A percentile compares a stretch with the other conserved stretches of the same genome.
These are phyloP conservation scores for Sterna hirundo DNA, from an alignment of 2,113 vertebrate species.

Conservation along the genomic window DNA sequence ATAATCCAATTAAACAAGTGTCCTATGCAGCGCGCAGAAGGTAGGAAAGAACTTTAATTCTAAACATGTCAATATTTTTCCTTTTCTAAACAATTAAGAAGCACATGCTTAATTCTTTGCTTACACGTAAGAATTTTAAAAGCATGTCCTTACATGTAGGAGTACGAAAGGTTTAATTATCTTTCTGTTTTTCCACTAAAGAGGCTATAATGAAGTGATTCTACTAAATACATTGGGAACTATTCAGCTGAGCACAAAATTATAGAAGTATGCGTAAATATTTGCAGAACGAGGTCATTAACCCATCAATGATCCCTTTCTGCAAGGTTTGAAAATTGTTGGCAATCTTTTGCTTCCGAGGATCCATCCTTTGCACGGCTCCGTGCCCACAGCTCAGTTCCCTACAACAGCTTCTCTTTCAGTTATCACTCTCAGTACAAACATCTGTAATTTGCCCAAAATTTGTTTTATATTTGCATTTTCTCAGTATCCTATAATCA, in stretches of 20 bases:
- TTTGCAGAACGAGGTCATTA: background rate
- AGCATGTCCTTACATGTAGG: background rate
- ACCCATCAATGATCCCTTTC: background rate
- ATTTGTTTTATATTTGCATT: background rate
- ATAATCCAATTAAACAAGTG: accelerated
- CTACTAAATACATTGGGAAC: background rate
- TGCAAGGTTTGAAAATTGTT: background rate
- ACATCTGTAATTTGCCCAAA: accelerated
- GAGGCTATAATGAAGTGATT: background rate
- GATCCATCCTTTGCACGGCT: accelerated
- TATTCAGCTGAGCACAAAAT: background rate
- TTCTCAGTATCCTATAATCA: background rate
- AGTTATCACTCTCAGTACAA: background rate
- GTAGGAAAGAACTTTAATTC: background rate
- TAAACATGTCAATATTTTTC: background rate
- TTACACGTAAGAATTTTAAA: background rate
- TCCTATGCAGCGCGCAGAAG: accelerated
- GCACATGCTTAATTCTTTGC: background rate
- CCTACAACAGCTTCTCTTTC: background rate
- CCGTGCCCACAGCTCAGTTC: accelerated
- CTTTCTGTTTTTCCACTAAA: background rate
- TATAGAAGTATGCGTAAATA: background rate
- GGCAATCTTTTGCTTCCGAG: background rate
- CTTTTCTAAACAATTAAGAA: background rate
- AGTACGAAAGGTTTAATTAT: too few relatives aligned